A percentile compares a stretch with the other conserved stretches of the same genome.
These are phyloP conservation scores for Pseudochaenichthys georgianus DNA, from an alignment of 2,797 vertebrate genomes.

Conservation along the genomic window DNA sequence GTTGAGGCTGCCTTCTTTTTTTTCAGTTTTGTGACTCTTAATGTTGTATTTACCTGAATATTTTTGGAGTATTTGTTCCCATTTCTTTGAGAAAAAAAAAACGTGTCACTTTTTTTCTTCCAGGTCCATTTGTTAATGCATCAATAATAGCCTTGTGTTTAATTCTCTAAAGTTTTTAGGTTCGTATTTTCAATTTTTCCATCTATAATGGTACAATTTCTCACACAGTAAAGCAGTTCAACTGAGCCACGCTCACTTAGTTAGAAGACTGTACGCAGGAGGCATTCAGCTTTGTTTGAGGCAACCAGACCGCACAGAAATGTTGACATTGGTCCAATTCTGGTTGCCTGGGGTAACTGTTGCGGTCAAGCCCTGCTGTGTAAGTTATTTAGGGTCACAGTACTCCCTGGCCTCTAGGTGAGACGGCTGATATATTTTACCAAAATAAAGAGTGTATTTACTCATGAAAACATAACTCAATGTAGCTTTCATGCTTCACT, in stretches of 20 bases:
- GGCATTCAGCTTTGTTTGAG: constrained; percentile 52
- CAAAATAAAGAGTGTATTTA: constrained; percentile 1
- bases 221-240: constrained; percentile 33
- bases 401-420: constrained; percentile 26
- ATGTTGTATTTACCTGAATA: neutral
- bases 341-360: constrained; percentile 52
- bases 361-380: constrained; percentile 49
- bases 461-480: neutral
- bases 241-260: constrained; percentile 16
- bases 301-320: constrained; percentile 56
- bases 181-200: neutral
- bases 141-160: neutral
- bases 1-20: neutral
- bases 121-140: neutral
- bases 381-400: constrained; percentile 57
- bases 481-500: neutral
- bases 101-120: neutral
- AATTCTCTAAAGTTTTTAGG: neutral
- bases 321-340: constrained; percentile 69
- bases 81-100: neutral
- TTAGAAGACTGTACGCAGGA: constrained; percentile 11
- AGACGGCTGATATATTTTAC: constrained; percentile 43
- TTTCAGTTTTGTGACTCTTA: neutral
- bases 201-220: constrained; percentile 8
- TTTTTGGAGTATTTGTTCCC: neutral